Evolutionary conservation across 2,888 invertebrate species (phyloP), one percentile per base, ranked within the genome.

Genomic region (Eupithecia tripunctaria): DNA sequence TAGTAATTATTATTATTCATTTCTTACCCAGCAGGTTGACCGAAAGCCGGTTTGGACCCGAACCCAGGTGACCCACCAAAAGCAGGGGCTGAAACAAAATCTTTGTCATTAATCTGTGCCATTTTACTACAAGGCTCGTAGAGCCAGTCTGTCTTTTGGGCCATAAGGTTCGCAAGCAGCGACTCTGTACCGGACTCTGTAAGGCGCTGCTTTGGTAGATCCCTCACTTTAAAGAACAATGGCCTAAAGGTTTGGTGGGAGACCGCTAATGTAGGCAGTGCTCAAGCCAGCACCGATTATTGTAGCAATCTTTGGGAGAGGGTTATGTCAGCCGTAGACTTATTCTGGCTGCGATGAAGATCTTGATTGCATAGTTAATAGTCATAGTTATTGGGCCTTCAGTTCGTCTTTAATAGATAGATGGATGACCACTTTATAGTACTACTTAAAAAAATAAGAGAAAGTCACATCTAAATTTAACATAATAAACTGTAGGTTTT

Each of bases 11-110:
- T 51, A 25, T 29, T 18, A 38, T 41, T 25, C 1, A 38, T 38
- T 38, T 64, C 78, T 84, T 86, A 90, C 92, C 88, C 83, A 68
- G 91, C 66, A 18, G 89, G 68, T 80, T 91, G 93, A 41, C 94
- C 93, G 77, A 95, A 95, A 5, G 82, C 89, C 51, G 92, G 88
- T 79, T 93, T 91, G 1, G 91, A 80, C 66, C 94, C 95, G 82
- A 95, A 95, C 1, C 83, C 86, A 3, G 94, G 78, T 0, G 93
- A 89, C 0, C 91, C 91, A 25, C 95, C 94, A 74, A 94, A 94
- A 1, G 83, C 91, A 2, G 92, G 74, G 25, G 88, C 92, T 93
- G 81, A 66, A 76, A 75, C 27, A 67, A 74, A 62, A 69, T 68
- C 62, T 51, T 25, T 41, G 32, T 18, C 29, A 36, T 63, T 63